Base-by-base conservation (phyloP, 2,797 vertebrate genomes). In the Benthosema pterotum region DNA sequence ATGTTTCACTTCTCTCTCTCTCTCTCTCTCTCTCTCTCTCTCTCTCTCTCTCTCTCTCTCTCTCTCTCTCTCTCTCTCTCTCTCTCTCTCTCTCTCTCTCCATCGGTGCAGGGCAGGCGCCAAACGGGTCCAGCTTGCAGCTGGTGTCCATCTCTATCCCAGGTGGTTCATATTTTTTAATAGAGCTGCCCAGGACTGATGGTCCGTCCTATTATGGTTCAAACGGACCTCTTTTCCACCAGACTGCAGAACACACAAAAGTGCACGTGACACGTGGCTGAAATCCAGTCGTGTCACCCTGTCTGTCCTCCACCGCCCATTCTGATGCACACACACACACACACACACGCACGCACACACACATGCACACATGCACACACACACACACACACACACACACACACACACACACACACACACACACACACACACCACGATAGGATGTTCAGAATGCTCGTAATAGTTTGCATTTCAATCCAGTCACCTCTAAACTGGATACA, bases 1-100 rank as follows among this genome's bases (percentile, higher is more conserved):
- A 82, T 75, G 75, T 80, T 79, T 79, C 59, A 19, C 63, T 71
- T 80, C n/a, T n/a, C n/a, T n/a, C n/a, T n/a, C n/a, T n/a, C n/a
- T n/a, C n/a, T n/a, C n/a, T n/a, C n/a, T n/a, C n/a, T n/a, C n/a
- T n/a, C n/a, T n/a, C n/a, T n/a, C n/a, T n/a, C n/a, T n/a, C n/a
- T n/a, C n/a, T n/a, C n/a, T n/a, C n/a, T n/a, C n/a, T n/a, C n/a
- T n/a, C n/a, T n/a, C n/a, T n/a, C n/a, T n/a, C n/a, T n/a, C n/a
- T n/a, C n/a, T n/a, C n/a, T n/a, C n/a, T n/a, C n/a, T n/a, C n/a
- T n/a, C n/a, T n/a, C n/a, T n/a, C n/a, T n/a, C n/a, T n/a, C n/a
- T n/a, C n/a, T n/a, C n/a, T n/a, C n/a, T n/a, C n/a, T n/a, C n/a
- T n/a, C n/a, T 83, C 61, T 71, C 63, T 68, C n/a, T 66, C 54